Evolutionary conservation across 2,113 vertebrate species (phyloP), one percentile per base, ranked within the genome.

Genomic region (Eleginops maclovinus): DNA sequence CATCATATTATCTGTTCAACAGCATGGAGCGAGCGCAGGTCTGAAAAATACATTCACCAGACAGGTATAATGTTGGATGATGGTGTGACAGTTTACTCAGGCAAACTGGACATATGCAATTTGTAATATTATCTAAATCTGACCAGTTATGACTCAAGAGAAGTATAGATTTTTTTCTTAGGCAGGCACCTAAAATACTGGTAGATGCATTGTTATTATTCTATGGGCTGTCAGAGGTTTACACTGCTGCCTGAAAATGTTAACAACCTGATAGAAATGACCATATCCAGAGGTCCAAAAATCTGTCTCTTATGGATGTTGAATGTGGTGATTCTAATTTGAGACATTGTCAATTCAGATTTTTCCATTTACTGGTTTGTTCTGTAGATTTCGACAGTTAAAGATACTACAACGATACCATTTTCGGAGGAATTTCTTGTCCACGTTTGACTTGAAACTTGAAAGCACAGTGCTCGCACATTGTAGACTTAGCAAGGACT

Each of bases 1-100:
- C 66, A 77, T 75, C 53, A 58, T 77, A 64, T 55, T 75, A 64
- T 86, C 82, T 72, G 68, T 44, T 55, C 81, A 80, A 87, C 72
- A 83, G 66, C 63, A 75, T 50, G 40, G n/a, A 46, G 72, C 15
- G n/a, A n/a, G 43, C 31, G 67, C 72, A 60, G 19, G 60, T 80
- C 73, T 63, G 63, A 63, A 43, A 53, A 74, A 56, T 60, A 60
- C n/a, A n/a, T n/a, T 74, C 41, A 55, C 5, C 47, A 72, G 7
- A 4, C 19, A 71, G 21, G 77, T 46, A 36, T 67, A 22, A 28
- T 24, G 26, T 46, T 53, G 12, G 58, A 69, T 21, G 9, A 12
- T 21, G 60, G 21, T 26, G 61, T 63, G 4, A 19, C 61, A 47
- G 46, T 26, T 26, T 17, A 47, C 61, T 26, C 43, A 46, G 40